phyloP scores from a whole-genome alignment of 1,140 invertebrate genomes.

The Drosophila miranda region DNA sequence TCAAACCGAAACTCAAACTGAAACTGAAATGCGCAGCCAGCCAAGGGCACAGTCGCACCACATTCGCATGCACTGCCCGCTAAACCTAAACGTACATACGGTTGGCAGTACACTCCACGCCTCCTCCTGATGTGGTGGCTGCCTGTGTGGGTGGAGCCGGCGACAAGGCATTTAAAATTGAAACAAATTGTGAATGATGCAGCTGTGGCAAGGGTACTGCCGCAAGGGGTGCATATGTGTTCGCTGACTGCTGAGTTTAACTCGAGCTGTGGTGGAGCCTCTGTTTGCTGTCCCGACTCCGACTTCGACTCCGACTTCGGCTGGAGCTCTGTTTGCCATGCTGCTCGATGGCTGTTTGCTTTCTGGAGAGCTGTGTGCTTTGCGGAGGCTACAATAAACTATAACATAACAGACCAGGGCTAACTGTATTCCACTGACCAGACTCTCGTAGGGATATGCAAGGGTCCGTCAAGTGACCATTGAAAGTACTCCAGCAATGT shows the following conservation, averaged over 20 bases:
- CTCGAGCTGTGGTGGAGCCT: slow-evolving; percentile 45
- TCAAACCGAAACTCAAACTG: slow-evolving; percentile 58
- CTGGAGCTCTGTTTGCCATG: slow-evolving; percentile 18
- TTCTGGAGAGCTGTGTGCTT: slow-evolving; percentile 19
- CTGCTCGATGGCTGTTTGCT: slow-evolving; percentile 50
- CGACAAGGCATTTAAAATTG: slow-evolving; percentile 74
- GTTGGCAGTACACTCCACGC: slow-evolving; percentile 26
- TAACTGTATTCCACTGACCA: slow-evolving; percentile 21
- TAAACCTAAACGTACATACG: slow-evolving; percentile 57
- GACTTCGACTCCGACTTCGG: slow-evolving; percentile 5
- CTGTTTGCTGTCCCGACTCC: slow-evolving; percentile 63
- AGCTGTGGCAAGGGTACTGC: slow-evolving; percentile 9
- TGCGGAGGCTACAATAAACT: slow-evolving; percentile 29
- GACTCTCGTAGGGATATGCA: slow-evolving; percentile 30
- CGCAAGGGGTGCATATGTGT: slow-evolving; percentile 5
- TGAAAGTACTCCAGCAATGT: slow-evolving; percentile 1
- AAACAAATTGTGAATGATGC: slow-evolving; percentile 80
- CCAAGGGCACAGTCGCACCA: slow-evolving; percentile 22
- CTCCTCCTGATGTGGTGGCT: slow-evolving; percentile 19
- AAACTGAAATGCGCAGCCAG: slow-evolving; percentile 65
- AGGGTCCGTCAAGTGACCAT: slow-evolving; percentile 30
- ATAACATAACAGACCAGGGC: slow-evolving; percentile 21
- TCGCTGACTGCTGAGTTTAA: slow-evolving; percentile 20
- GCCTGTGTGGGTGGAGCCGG: slow-evolving; percentile 15
- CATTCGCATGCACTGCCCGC: slow-evolving; percentile 33